Base-by-base conservation (phyloP, 2,113 vertebrate species). In the Pseudorasbora parva region DNA sequence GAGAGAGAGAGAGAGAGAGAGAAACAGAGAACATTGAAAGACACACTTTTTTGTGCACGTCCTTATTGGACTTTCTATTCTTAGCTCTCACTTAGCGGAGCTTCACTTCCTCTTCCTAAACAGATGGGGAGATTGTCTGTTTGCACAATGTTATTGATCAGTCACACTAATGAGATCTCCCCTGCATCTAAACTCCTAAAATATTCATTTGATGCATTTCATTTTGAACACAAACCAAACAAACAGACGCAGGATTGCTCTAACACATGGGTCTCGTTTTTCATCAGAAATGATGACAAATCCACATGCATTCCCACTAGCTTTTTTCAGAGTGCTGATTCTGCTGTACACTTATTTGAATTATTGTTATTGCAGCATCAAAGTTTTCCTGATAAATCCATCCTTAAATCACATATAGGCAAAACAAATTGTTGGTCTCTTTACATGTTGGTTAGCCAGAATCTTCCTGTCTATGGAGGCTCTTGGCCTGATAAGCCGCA, bases 21-120 rank as follows among this genome's bases (percentile, higher is more conserved):
- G 27, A 17, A 49, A 59, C 14, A 41, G n/a, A 33, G 8, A 30
- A 49, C 1, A 43, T 19, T 30, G 47, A 51, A 66, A 80, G 15
- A 82, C 19, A 49, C 41, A 19, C 15, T 68, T 43, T 62, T 45
- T 45, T 64, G 8, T 45, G 23, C 23, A 30, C 25, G 19, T 47
- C 33, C n/a, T 84, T 84, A 86, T 71, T 78, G 59, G 25, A 77
- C 54, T 21, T 49, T 79, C 45, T 79, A 66, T 79, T 74, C 43
- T 74, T 74, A 51, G 72, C 72, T 27, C 72, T 49, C 8, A 25
- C 47, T 74, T 74, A 74, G 71, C 17, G 5, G 14, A 21, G 78
- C 25, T 49, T 47, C 60, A 79, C 78, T 66, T 79, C 78, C 59
- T 64, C 72, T 74, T 74, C 72, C 72, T 74, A 74, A 74, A 74